phyloP scores from a whole-genome alignment of 35 echinoderm and acorn worm genomes.

The Ptychodera flava region DNA sequence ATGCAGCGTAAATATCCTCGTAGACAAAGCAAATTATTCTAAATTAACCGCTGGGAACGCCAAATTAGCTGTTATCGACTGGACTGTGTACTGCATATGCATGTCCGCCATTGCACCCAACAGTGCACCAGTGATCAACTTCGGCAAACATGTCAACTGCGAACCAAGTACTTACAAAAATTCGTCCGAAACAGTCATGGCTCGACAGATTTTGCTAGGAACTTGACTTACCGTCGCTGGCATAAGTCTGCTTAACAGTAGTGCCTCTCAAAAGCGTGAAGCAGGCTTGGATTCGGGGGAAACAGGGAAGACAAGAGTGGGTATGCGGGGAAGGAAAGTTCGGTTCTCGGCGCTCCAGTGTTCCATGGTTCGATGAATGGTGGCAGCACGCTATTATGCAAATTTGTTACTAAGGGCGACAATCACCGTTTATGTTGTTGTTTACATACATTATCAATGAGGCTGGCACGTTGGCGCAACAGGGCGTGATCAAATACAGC shows the following conservation, averaged over 20 bases:
- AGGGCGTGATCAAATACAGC: too few relatives aligned
- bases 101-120: too few relatives aligned
- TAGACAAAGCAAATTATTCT: too few relatives aligned
- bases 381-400: not conserved
- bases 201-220: not conserved
- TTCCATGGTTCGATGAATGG: not conserved
- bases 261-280: not conserved
- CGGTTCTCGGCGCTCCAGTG: not conserved
- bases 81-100: too few relatives aligned
- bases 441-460: not conserved
- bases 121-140: too few relatives aligned
- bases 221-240: not conserved
- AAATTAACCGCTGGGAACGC: too few relatives aligned
- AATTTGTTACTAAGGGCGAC: not conserved
- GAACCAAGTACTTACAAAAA: not conserved
- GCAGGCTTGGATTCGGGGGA: not conserved
- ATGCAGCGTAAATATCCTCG: too few relatives aligned
- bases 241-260: not conserved
- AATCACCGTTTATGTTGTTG: not conserved
- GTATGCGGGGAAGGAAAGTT: not conserved
- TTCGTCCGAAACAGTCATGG: not conserved
- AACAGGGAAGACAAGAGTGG: not conserved
- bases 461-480: not conserved
- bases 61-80: too few relatives aligned
- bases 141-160: not conserved